Evolutionary conservation across 2,888 invertebrate species (phyloP).

Genomic region (Ornithoptera priamus): DNA sequence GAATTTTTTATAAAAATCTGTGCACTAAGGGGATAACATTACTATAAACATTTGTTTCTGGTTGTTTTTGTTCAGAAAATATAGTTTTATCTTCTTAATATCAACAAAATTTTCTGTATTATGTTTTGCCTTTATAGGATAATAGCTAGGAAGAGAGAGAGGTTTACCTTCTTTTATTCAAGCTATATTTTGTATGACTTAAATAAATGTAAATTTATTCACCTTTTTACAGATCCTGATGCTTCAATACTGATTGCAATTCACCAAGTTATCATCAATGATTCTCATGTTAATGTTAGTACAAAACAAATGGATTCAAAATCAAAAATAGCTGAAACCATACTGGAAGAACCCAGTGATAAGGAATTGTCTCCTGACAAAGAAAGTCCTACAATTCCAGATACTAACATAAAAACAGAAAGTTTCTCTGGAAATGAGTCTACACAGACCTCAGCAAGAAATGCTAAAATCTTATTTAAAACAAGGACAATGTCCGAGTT

Average conservation of each 20-base stretch:
- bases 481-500: constrained; percentile 70
- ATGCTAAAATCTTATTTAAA: constrained; percentile 68
- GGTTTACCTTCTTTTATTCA: neutral
- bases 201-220: neutral
- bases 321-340: constrained; percentile 43
- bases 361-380: constrained; percentile 63
- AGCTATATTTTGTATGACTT: neutral
- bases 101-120: no score
- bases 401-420: constrained; percentile 49
- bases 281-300: constrained; percentile 35
- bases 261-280: constrained; percentile 54
- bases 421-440: constrained; percentile 60
- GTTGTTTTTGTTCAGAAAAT: no score
- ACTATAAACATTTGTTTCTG: no score
- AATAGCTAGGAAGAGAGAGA: no score
- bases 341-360: constrained; percentile 49
- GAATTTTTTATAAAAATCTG: no score
- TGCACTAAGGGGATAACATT: no score
- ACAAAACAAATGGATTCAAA: constrained; percentile 47
- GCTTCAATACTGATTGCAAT: constrained; percentile 59
- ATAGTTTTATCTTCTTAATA: no score
- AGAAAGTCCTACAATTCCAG: constrained; percentile 59
- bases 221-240: constrained; percentile 61
- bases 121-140: no score
- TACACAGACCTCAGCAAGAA: constrained; percentile 59